Percentiles rank a stretch among this genome's conserved stretches.
phyloP scores from a whole-genome alignment of 2,113 vertebrate species.

The Falco punctatus region DNA sequence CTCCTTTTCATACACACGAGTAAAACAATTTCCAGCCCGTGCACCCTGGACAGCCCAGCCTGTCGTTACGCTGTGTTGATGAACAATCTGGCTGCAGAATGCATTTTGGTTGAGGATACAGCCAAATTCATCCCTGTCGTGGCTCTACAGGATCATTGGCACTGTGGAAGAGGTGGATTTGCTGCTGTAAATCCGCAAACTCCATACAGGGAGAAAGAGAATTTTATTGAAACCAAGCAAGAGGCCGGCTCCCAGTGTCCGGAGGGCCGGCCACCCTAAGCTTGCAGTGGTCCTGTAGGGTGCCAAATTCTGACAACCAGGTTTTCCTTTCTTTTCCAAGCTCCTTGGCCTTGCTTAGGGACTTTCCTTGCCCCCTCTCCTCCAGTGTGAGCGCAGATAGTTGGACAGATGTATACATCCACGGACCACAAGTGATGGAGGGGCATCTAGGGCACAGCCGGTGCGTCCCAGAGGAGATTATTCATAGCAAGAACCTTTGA shows the following conservation, averaged over 20 bases:
- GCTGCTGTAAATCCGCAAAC: not conserved
- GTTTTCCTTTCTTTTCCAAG: not conserved
- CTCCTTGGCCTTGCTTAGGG: not conserved
- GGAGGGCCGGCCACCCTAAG: fast-evolving
- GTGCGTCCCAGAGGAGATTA: not conserved
- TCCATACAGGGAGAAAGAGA: not conserved
- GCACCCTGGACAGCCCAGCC: not conserved
- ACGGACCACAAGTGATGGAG: not conserved
- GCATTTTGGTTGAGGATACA: not conserved
- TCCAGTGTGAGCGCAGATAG: not conserved
- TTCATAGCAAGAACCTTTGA: not conserved
- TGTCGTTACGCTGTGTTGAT: not conserved
- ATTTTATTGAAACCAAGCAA: not conserved
- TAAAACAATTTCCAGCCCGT: not conserved
- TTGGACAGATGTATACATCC: not conserved
- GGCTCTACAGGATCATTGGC: not conserved
- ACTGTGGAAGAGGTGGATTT: not conserved
- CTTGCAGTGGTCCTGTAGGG: not conserved
- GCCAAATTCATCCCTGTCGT: not conserved
- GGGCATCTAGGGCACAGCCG: not conserved
- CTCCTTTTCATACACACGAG: conserved; percentile 5
- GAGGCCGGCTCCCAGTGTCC: not conserved
- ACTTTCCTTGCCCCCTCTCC: not conserved
- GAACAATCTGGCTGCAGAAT: conserved; percentile 47
- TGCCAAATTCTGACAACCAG: not conserved